Conservation (phyloP, 2,888 invertebrate genomes). For the Nezara viridula region DNA sequence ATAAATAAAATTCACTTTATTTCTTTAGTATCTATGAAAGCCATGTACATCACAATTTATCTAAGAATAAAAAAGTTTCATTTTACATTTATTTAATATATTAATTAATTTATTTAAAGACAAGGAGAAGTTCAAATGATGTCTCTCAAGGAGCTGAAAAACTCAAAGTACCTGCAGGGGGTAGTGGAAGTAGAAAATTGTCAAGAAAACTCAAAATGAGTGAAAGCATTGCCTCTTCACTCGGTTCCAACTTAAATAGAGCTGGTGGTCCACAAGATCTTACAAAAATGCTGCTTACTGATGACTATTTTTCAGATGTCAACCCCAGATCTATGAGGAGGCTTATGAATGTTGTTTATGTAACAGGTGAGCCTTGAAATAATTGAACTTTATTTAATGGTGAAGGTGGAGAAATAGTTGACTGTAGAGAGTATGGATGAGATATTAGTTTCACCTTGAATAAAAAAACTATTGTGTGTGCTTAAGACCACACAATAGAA, state of each 20-base stretch:
- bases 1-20: too few relatives aligned
- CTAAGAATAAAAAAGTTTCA: too few relatives aligned
- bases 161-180: constrained; percentile 70
- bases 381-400: neutral
- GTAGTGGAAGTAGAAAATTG: constrained; percentile 66
- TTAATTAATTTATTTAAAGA: constrained; percentile 69
- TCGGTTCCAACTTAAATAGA: constrained; percentile 88
- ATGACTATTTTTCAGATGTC: constrained; percentile 99
- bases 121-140: constrained; percentile 67
- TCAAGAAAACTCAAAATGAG: constrained; percentile 76
- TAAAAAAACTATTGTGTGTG: too few relatives aligned
- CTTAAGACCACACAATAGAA: too few relatives aligned
- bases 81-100: neutral
- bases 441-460: too few relatives aligned
- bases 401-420: too few relatives aligned
- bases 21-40: too few relatives aligned
- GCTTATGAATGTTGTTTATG: constrained; percentile 96
- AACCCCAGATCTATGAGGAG: constrained; percentile 97
- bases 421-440: too few relatives aligned
- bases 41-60: too few relatives aligned
- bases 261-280: constrained; percentile 80
- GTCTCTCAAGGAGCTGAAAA: constrained; percentile 74
- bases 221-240: constrained; percentile 91
- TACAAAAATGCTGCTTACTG: constrained; percentile 91
- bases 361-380: constrained; percentile 78